Base-by-base conservation (phyloP, 2,888 invertebrate species). In the Apodemia arnacis region DNA sequence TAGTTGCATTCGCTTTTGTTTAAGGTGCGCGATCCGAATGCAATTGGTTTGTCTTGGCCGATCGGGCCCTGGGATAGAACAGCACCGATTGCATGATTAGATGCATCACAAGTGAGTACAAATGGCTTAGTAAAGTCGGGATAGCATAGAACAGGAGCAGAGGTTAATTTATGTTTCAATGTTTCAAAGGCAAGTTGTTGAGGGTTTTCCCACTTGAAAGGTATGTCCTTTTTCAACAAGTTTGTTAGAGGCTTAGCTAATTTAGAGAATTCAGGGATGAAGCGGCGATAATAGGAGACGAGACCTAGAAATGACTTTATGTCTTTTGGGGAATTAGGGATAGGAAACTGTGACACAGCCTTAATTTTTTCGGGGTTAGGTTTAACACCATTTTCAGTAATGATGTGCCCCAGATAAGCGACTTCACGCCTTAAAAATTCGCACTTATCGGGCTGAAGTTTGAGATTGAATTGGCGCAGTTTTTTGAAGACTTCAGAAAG, bases 191-290 rank as follows among this genome's bases (percentile, higher is more conserved):
- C 83, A 27, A 86, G 10, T 63, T 93, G 84, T 69, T 93, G 91
- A 49, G 87, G 74, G 15, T 87, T 79, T 7, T 63, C 4, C 93
- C 93, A 93, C 0, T 91, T 82, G 49, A 95, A 93, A 21, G 88
- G 44, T 10, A 31, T 41, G 34, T 92, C 91, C 31, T 94, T 94
- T 80, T 91, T 92, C 1, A 93, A 44, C 0, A 93, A 87, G 8
- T 3, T 18, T 0, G 93, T 93, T 1, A 94, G 78, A 1, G 93
- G 91, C 83, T 94, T 93, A 0, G 95, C 91, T 5, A 94, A 82
- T 73, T 93, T 91, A 1, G 95, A 88, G 79, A 95, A 96, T 13
- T 95, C 81, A 31, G 87, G 76, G 0, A 97, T 96, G 80, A 96
- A 97, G 10, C 41, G 8, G 41, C 41, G 41, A 41, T 41, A 41